phyloP scores from a whole-genome alignment of 1,140 invertebrate species.

The Drosophila grimshawi region DNA sequence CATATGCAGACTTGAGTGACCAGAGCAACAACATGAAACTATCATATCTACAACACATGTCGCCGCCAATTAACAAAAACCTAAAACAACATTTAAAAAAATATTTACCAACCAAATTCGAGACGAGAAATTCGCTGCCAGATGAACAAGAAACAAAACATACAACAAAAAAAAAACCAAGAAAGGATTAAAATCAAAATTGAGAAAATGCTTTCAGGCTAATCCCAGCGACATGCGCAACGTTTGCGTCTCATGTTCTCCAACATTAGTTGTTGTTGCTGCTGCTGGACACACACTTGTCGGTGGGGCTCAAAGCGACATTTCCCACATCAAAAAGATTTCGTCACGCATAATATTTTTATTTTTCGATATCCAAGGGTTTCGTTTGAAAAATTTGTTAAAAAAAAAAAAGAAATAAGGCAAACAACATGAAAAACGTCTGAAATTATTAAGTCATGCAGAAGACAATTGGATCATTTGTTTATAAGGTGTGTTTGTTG shows the following conservation, averaged over 20 bases:
- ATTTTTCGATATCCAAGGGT: conserved; percentile 37
- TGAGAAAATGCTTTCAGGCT: conserved; percentile 80
- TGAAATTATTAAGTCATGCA: conserved; percentile 73
- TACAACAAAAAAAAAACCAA: conserved; percentile 35
- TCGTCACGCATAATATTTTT: conserved; percentile 80
- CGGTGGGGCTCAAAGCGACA: conserved; percentile 78
- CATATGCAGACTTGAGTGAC: conserved; percentile 64
- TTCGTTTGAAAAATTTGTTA: conserved; percentile 71
- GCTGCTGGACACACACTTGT: conserved; percentile 80
- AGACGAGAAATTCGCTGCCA: conserved; percentile 37
- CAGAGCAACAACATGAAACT: conserved; percentile 37
- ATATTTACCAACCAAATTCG: conserved; percentile 62
- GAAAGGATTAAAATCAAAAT: conserved; percentile 78
- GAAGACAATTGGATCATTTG: conserved; percentile 83
- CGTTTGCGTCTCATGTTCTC: conserved; percentile 73
- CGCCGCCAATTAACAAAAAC: conserved; percentile 79
- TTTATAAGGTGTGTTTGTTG: conserved; percentile 72
- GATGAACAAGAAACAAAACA: conserved; percentile 25
- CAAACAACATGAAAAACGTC: conserved; percentile 38
- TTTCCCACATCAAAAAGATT: conserved; percentile 83
- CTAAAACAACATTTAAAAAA: conserved; percentile 73
- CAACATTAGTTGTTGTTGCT: conserved; percentile 31
- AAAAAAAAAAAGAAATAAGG: conserved; percentile 26
- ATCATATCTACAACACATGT: conserved; percentile 75
- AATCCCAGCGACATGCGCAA: conserved; percentile 74